phyloP scores from a whole-genome alignment of 2,888 invertebrate genomes.

The Drosophila nigricruria region DNA sequence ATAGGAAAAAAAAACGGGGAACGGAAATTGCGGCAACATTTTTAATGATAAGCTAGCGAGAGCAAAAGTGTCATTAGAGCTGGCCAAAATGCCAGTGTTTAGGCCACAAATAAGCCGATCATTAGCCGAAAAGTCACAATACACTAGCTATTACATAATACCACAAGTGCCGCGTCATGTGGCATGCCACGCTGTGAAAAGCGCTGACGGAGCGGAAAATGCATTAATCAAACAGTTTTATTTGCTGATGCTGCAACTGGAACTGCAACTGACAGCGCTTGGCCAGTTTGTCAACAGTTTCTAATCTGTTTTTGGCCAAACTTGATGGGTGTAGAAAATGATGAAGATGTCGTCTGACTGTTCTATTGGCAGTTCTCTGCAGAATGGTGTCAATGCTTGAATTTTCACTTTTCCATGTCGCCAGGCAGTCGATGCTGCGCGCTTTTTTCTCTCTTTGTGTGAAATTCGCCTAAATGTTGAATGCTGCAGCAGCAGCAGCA shows the following conservation, averaged over 20 bases:
- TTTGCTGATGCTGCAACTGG: constrained; percentile 32
- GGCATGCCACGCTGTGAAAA: constrained; percentile 30
- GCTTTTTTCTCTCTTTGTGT: constrained; percentile 47
- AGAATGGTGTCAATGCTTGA: constrained; percentile 67
- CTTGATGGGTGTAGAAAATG: constrained; percentile 14
- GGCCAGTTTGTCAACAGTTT: constrained; percentile 38
- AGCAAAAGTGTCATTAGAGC: constrained; percentile 79
- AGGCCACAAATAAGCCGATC: constrained; percentile 13
- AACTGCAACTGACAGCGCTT: constrained; percentile 1
- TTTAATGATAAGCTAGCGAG: constrained; percentile 57
- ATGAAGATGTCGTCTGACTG: constrained; percentile 36
- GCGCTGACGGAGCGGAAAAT: constrained; percentile 23
- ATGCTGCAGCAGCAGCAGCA: constrained; percentile 19
- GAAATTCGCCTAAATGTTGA: constrained; percentile 76
- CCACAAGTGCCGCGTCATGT: constrained; percentile 51
- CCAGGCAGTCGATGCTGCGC: background rate
- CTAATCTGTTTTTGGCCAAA: constrained; percentile 50
- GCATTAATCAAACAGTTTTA: constrained; percentile 68
- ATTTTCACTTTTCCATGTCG: constrained; percentile 71
- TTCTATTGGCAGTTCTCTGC: constrained; percentile 60
- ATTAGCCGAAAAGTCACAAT: constrained; percentile 6
- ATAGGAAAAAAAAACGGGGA: background rate
- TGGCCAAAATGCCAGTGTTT: constrained; percentile 45
- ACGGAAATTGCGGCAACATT: constrained; percentile 68
- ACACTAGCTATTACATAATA: constrained; percentile 9